A percentile compares a stretch with the other conserved stretches of the same genome.
Evolutionary conservation across 2,888 invertebrate genomes (phyloP).

Genomic region (Drosophila leonis): DNA sequence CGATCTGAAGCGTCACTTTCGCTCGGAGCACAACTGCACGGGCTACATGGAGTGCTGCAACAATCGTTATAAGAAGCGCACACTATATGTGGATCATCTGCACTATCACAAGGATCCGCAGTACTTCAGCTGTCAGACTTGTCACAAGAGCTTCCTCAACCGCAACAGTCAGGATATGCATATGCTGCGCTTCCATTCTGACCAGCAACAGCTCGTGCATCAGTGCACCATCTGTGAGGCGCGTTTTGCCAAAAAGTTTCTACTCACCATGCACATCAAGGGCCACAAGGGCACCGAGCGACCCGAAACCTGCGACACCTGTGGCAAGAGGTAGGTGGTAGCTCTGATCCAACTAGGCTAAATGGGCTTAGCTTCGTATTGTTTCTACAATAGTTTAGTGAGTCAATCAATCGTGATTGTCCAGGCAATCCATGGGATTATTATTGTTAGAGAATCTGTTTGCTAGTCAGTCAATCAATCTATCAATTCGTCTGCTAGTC

Average conservation of each 20-base stretch:
- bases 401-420: too few relatives aligned
- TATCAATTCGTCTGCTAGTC: background rate
- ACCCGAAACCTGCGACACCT: slow-evolving; percentile 62
- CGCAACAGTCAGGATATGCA: slow-evolving; percentile 78
- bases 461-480: background rate
- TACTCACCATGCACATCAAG: slow-evolving; percentile 76
- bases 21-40: slow-evolving; percentile 64
- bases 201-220: slow-evolving; percentile 72
- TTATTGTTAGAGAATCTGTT: too few relatives aligned
- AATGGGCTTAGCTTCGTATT: background rate
- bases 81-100: slow-evolving; percentile 76
- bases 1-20: slow-evolving; percentile 74
- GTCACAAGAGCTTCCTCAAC: slow-evolving; percentile 70
- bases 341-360: background rate
- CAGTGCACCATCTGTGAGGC: slow-evolving; percentile 65
- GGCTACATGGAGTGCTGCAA: slow-evolving; percentile 77
- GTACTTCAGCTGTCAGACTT: slow-evolving; percentile 70
- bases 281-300: slow-evolving; percentile 71
- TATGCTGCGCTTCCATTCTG: slow-evolving; percentile 74
- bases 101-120: slow-evolving; percentile 77
- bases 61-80: slow-evolving; percentile 75
- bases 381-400: too few relatives aligned
- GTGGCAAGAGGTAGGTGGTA: slow-evolving; percentile 60
- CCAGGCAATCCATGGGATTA: too few relatives aligned
- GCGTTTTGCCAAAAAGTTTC: slow-evolving; percentile 72